Conservation (phyloP, 2,113 vertebrate genomes). For the Stomatorhinus ivindoensis region DNA sequence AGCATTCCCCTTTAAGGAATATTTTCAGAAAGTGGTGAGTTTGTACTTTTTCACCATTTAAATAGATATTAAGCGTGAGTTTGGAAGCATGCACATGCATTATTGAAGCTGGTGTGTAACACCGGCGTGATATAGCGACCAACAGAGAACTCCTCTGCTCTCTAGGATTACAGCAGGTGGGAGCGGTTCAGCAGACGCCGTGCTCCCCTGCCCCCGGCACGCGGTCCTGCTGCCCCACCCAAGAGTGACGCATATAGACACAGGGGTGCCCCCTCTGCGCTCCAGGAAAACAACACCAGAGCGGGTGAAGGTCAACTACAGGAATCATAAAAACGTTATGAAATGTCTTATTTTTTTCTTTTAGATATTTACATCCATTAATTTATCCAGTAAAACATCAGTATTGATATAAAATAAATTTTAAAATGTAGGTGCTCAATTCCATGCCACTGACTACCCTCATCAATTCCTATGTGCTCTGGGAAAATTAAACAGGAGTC, state of each 20-base stretch:
- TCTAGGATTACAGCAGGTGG: conserved; percentile 36
- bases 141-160: not conserved
- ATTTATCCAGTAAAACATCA: not conserved
- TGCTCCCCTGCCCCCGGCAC: not conserved
- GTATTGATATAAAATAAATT: not conserved
- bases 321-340: not conserved
- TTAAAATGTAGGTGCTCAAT: not conserved
- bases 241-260: not conserved
- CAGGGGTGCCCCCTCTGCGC: not conserved
- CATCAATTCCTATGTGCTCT: not conserved
- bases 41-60: not conserved
- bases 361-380: not conserved
- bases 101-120: not conserved
- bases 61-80: not conserved
- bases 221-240: not conserved
- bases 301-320: conserved; percentile 14
- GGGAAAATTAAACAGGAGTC: not conserved
- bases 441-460: not conserved
- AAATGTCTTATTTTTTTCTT: not conserved
- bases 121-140: not conserved
- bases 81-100: not conserved
- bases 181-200: conserved; percentile 7
- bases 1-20: not conserved
- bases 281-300: not conserved
- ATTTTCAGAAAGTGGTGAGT: conserved; percentile 19